Evolutionary conservation across 1,140 invertebrate species (phyloP).

Genomic region (Helicoverpa zea): DNA sequence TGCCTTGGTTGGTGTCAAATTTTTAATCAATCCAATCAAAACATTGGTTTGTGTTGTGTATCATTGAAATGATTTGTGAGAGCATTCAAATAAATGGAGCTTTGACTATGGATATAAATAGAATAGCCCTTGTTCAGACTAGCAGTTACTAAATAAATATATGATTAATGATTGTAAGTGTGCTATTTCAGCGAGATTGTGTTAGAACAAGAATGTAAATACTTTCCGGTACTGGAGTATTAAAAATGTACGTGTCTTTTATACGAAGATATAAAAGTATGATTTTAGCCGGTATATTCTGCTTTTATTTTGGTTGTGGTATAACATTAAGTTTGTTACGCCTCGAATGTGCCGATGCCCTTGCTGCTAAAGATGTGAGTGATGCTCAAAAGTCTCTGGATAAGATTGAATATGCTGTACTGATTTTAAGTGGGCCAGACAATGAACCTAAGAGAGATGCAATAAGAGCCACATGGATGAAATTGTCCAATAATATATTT

Average conservation of each 20-base stretch:
- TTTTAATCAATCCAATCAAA: too few species aligned
- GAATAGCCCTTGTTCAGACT: not conserved
- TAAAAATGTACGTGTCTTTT: constrained; percentile 61
- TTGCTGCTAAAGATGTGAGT: constrained; percentile 42
- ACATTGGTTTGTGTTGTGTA: too few species aligned
- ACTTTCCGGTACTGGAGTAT: not conserved
- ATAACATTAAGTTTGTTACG: constrained; percentile 72
- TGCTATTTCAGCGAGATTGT: not conserved
- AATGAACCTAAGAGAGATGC: constrained; percentile 75
- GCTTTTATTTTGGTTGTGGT: constrained; percentile 79
- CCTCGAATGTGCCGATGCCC: constrained; percentile 69
- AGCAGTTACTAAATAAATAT: not conserved
- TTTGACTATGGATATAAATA: too few species aligned
- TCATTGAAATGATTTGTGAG: too few species aligned
- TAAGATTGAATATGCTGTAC: constrained; percentile 72
- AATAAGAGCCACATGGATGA: constrained; percentile 77
- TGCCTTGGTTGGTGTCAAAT: too few species aligned
- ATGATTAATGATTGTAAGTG: not conserved
- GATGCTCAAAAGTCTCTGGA: constrained; percentile 45
- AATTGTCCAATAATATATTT: constrained; percentile 75
- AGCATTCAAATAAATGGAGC: too few species aligned
- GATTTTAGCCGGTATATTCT: constrained; percentile 72
- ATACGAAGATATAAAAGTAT: constrained; percentile 73
- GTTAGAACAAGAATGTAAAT: not conserved
- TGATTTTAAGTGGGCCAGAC: constrained; percentile 73